Conservation (phyloP, 2,113 vertebrate species). For the Salvelinus fontinalis region DNA sequence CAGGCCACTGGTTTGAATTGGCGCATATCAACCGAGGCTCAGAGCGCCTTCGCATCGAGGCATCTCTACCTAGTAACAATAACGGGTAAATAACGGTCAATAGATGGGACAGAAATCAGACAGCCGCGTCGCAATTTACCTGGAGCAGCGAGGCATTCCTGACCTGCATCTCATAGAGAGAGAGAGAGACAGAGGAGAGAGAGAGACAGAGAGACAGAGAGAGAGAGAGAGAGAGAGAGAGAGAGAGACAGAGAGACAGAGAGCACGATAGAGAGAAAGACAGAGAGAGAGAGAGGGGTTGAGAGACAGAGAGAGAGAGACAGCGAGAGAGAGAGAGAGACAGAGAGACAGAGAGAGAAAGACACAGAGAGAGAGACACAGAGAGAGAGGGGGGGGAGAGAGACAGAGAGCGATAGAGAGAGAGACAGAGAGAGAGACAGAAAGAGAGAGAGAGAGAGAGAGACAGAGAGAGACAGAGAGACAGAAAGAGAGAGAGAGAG, state of each 20-base stretch:
- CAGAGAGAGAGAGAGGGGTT: background rate
- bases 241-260: background rate
- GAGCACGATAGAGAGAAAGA: constrained; percentile 3
- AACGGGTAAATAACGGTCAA: constrained; percentile 64
- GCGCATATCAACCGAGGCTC: constrained; percentile 60
- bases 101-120: constrained; percentile 65
- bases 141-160: constrained; percentile 70
- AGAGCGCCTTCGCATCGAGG: constrained; percentile 42
- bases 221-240: background rate
- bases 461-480: too few relatives aligned
- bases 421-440: too few relatives aligned
- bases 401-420: too few relatives aligned
- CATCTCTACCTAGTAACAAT: constrained; percentile 64
- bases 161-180: constrained; percentile 69
- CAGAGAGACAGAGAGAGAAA: background rate
- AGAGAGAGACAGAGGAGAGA: constrained; percentile 37
- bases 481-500: background rate
- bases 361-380: background rate
- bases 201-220: constrained; percentile 22
- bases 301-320: background rate
- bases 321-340: background rate
- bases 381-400: background rate
- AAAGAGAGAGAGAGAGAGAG: too few relatives aligned
- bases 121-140: constrained; percentile 68
- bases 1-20: constrained; percentile 64